phyloP scores from a whole-genome alignment of 2,113 vertebrate species.

The Pygoscelis adeliae region DNA sequence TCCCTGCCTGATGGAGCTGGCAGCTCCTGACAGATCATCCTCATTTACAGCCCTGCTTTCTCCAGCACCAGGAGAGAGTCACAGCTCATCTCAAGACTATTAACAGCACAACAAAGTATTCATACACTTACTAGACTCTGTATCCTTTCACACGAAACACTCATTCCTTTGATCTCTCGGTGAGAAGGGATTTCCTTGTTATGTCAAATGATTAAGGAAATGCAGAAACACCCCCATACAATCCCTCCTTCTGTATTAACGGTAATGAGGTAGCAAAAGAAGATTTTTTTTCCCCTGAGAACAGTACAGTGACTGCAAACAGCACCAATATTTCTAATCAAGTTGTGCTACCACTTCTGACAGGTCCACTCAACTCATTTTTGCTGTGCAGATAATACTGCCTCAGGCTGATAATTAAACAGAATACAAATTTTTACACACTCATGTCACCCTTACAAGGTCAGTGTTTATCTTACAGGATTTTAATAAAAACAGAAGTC shows the following conservation, averaged over 20 bases:
- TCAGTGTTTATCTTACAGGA: neutral
- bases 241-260: neutral
- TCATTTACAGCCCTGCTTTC: neutral
- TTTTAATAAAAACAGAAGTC: neutral
- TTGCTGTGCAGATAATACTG: neutral
- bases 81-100: neutral
- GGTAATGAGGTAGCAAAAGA: neutral
- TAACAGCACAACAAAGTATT: constrained; percentile 32
- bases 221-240: constrained; percentile 6
- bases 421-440: neutral
- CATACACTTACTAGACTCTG: neutral
- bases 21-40: neutral
- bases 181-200: neutral
- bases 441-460: neutral
- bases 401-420: neutral
- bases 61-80: neutral
- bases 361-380: neutral
- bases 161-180: neutral
- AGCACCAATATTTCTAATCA: neutral
- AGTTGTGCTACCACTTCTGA: neutral
- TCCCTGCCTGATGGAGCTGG: neutral
- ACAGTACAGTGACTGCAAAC: neutral
- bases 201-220: constrained; percentile 22
- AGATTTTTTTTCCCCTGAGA: neutral
- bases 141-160: constrained; percentile 16